A percentile compares a stretch with the other conserved stretches of the same genome.
Conservation (phyloP, 1,140 invertebrate species). For the Lucilia cuprina region DNA sequence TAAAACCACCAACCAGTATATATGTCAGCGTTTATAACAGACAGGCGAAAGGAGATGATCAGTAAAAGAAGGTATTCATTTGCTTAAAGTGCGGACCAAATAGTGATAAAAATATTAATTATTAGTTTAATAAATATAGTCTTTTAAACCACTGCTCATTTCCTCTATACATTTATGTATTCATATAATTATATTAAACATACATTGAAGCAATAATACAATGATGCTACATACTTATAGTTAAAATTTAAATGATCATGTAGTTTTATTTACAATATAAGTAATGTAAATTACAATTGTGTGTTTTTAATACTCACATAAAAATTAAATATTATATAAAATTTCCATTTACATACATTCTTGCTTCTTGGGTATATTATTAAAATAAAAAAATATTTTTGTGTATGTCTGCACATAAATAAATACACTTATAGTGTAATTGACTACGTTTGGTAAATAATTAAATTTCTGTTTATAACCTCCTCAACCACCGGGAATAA, state of each 20-base stretch:
- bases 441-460: neutral
- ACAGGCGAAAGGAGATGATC: neutral
- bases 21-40: constrained; percentile 21
- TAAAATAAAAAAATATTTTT: too few relatives aligned
- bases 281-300: too few relatives aligned
- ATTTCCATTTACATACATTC: neutral
- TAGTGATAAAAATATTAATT: too few relatives aligned
- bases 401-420: neutral
- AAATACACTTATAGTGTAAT: neutral
- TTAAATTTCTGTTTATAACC: neutral
- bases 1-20: neutral
- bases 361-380: neutral
- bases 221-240: neutral
- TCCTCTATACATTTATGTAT: too few relatives aligned
- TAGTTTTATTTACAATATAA: neutral
- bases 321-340: neutral
- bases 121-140: too few relatives aligned
- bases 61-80: neutral
- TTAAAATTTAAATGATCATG: neutral
- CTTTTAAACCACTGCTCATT: too few relatives aligned
- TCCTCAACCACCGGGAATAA: too few relatives aligned
- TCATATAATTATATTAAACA: neutral
- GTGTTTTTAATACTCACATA: too few relatives aligned
- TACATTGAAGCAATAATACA: neutral
- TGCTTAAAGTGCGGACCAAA: too few relatives aligned